Evolutionary conservation across 2,113 vertebrate genomes (phyloP), one percentile per base, ranked within the genome.

Genomic region (Centropristis striata): DNA sequence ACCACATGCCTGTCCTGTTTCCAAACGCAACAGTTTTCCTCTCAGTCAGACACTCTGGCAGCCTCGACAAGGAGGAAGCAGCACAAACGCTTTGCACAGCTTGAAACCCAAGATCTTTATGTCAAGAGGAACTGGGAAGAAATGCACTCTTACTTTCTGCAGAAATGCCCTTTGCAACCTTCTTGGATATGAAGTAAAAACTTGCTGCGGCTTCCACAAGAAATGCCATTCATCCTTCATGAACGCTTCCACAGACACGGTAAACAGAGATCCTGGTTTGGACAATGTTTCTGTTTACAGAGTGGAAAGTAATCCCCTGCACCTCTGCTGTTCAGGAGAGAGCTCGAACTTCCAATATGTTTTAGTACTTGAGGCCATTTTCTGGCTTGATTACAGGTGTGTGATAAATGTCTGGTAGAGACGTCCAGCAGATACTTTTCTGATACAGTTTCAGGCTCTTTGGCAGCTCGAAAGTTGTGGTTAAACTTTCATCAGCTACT

Each of bases 191-290:
- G 37, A 75, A 53, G 46, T n/a, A 80, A 54, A 74, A 80, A 54
- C 50, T 74, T 16, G 18, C 44, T 36, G 66, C 23, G 18, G 68
- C 23, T 61, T 83, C 50, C 63, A 74, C 53, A 11, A 74, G 44
- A 83, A 44, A 75, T 89, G 79, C 58, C 50, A 70, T 79, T 81
- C 74, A 75, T 81, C 85, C 21, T 60, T 61, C 32, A 36, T 85
- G 81, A 93, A 69, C 53, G 73, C 59, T 94, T 93, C 79, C 27
- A 70, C 92, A 93, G 92, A 83, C 74, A 59, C 44, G 71, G n/a
- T 37, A 55, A 78, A 59, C 39, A 44, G 21, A 72, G 61, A 83
- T 54, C 47, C 74, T 0, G 28, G 63, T 71, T 79, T 89, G 80
- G 86, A 78, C 71, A 59, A 64, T 68, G 82, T 87, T 83, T 83